Base-by-base conservation (phyloP, 2,888 invertebrate genomes). In the Ametastegia equiseti region DNA sequence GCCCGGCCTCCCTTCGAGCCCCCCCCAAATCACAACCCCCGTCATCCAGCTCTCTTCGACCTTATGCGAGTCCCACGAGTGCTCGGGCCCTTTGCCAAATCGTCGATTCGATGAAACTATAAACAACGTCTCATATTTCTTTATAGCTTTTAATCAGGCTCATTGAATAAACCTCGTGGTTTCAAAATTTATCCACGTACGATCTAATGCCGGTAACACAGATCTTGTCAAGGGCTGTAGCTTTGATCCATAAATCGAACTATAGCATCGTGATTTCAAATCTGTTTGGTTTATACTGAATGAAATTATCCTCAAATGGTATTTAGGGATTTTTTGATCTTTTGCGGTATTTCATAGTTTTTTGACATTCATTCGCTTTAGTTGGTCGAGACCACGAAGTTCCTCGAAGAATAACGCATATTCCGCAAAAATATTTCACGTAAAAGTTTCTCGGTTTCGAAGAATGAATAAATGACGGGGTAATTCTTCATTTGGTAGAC, bases 51-150 rank as follows among this genome's bases (percentile, higher is more conserved):
- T 54, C 80, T 36, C 63, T n/a, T 15, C 47, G 75, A 75, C 54
- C 75, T 75, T 36, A 57, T 57, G 54, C 75, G 75, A 30, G 54
- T 54, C 67, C 65, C 82, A 50, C 19, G 27, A 81, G 33, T 54
- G 36, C 73, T 42, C 50, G 42, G 60, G 63, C 54, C 78, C 82
- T 80, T 82, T 83, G 82, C 84, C 83, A 84, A 85, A 84, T 83
- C 82, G 71, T 82, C 81, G 84, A 85, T 84, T 82, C 85, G 85
- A 85, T 86, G 83, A 86, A 84, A 85, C 83, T 67, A 75, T 83
- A 84, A 27, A 39, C 39, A 60, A 15, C 13, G 4, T 27, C 39
- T 42, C 42, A 27, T 60, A 42, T 42, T n/a, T 6, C 39, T 42
- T 63, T 19, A n/a, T n/a, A n/a, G n/a, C 15, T 60, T 78, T 78